Base-by-base conservation (phyloP, 2,113 vertebrate species). In the Cygnus atratus region DNA sequence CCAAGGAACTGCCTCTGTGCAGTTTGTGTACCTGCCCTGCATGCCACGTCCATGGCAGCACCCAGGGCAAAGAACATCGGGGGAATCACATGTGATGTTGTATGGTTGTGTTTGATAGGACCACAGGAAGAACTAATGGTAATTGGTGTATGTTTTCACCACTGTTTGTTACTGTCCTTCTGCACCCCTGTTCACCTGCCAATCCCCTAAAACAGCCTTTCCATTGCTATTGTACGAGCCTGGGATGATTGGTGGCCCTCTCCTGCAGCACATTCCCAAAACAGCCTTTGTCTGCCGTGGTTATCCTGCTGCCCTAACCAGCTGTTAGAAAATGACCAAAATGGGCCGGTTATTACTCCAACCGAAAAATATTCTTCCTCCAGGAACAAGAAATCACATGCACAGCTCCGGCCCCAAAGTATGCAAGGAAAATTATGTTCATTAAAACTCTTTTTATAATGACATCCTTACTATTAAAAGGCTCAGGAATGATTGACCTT, bases 401-500 rank as follows among this genome's bases (percentile, higher is more conserved):
- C 37, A 10, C 13, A 73, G 26, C 35, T 44, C 66, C 71, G 17
- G 89, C 80, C 75, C 67, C 55, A 46, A 85, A 93, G 46, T 74
- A 91, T 2, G 5, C 21, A 19, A 48, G 7, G 50, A 90, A 87
- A 87, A 94, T 89, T 63, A 61, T 3, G 7, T 92, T 95, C 93
- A 92, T 97, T 97, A 95, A 95, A 71, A 73, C 78, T 78, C 84
- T 95, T 95, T 76, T 85, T 82, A 13, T 93, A 90, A 92, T 90
- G 95, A 95, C 94, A 96, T 66, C 92, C 89, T 90, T 91, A 54
- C 94, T 87, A 92, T 92, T 93, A 93, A 79, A 98, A 96, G 93
- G 77, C 96, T 93, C 82, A 58, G 68, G 80, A 91, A 89, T 93
- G 96, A 95, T 93, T 96, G 97, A 98, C 98, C 98, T 98, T 96